These are phyloP conservation scores for Cordilura impudica DNA, from an alignment of 2,888 invertebrate species.

Conservation along the genomic window DNA sequence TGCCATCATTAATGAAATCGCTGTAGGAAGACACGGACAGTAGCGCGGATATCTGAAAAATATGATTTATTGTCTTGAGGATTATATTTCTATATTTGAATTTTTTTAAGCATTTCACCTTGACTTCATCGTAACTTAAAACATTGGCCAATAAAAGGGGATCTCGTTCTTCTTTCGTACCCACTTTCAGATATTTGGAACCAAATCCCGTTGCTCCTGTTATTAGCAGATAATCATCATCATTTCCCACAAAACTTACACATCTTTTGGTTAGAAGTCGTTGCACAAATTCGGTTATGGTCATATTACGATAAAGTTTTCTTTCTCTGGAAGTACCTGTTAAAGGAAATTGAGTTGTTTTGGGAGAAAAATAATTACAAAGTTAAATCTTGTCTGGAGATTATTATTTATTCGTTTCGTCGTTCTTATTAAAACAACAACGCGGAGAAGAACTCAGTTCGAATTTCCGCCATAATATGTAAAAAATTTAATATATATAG, in stretches of 20 bases:
- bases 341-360: background rate
- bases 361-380: too few relatives aligned
- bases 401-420: too few relatives aligned
- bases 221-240: slow-evolving; percentile 74
- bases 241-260: slow-evolving; percentile 74
- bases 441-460: too few relatives aligned
- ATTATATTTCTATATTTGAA: too few relatives aligned
- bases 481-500: too few relatives aligned
- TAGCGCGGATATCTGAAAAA: slow-evolving; percentile 75
- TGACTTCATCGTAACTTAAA: slow-evolving; percentile 80
- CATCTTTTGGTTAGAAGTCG: slow-evolving; percentile 78
- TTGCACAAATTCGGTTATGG: slow-evolving; percentile 77
- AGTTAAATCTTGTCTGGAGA: too few relatives aligned
- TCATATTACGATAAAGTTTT: slow-evolving; percentile 75
- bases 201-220: slow-evolving; percentile 74
- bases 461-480: too few relatives aligned
- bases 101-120: slow-evolving; percentile 68
- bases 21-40: slow-evolving; percentile 79
- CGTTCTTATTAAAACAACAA: too few relatives aligned
- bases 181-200: slow-evolving; percentile 77
- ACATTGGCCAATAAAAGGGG: slow-evolving; percentile 77
- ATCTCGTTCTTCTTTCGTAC: slow-evolving; percentile 76
- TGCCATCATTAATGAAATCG: slow-evolving; percentile 79
- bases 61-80: too few relatives aligned
- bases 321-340: slow-evolving; percentile 67